Base-by-base conservation (phyloP, 2,888 invertebrate species). In the Molanna angustata region DNA sequence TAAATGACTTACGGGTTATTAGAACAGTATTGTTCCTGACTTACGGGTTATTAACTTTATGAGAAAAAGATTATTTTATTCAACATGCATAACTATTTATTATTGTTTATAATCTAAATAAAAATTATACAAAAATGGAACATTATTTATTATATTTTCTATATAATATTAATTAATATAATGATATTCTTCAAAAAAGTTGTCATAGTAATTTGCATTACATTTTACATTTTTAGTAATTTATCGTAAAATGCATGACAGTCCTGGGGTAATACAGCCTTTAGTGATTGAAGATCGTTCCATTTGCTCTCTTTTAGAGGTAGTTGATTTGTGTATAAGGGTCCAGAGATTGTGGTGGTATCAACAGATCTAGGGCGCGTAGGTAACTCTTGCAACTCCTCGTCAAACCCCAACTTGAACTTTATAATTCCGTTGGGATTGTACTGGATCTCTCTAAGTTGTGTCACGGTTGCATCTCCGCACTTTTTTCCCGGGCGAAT, bases 401-500 rank as follows among this genome's bases (percentile, higher is more conserved):
- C 27, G 11, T 27, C 27, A 27, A 27, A 27, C 6, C 7, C 6
- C 11, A 27, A 11, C 27, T 27, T 27, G 6, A 27, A 6, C 11
- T 27, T 27, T 7, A 27, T 27, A 27, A 7, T 6, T 11, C 27
- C 27, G 6, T 11, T 27, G 6, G 27, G 27, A 13, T 13, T 35
- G 39, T 50, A 49, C 35, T 17, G 33, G 22, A 53, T 37, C 43
- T 48, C 27, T 40, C 42, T 44, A 31, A 56, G 50, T 27, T 58
- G 42, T 21, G 53, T 58, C 9, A 54, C 58, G 32, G 45, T 45
- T 40, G 58, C 45, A 45, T 58, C 54, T 42, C 56, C 58, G 19
- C 46, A 33, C 46, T 45, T 59, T 49, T 52, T 54, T 21, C 57
- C 54, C 39, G 59, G 54, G 33, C 57, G 45, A 40, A 59, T 56